A percentile compares a stretch with the other conserved stretches of the same genome.
phyloP scores from a whole-genome alignment of 92 coral and sea anemone genomes.

The Actinostola sp. region DNA sequence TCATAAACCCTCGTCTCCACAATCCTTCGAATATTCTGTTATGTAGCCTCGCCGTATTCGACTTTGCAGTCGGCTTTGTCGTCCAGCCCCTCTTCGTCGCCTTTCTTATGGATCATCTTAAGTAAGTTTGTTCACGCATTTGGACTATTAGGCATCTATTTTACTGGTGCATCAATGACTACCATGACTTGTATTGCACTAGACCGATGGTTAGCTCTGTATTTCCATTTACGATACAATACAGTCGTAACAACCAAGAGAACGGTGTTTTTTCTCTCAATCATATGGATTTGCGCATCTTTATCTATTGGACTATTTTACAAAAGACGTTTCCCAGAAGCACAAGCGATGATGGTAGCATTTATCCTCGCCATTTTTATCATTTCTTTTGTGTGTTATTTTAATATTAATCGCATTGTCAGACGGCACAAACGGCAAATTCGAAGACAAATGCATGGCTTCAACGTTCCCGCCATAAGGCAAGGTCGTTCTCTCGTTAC shows the following conservation, averaged over 20 bases:
- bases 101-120: background rate
- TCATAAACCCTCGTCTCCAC: conserved; percentile 8
- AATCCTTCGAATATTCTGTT: conserved; percentile 22
- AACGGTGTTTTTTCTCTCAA: background rate
- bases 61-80: conserved; percentile 20
- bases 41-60: conserved; percentile 17
- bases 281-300: conserved; percentile 6
- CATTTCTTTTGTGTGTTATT: background rate
- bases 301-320: background rate
- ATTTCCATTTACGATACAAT: conserved; percentile 14
- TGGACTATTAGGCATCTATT: background rate
- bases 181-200: conserved; percentile 12
- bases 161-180: conserved; percentile 2
- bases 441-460: conserved; percentile 3
- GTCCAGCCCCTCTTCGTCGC: conserved; percentile 15
- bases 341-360: background rate
- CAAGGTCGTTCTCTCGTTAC: conserved; percentile 17
- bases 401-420: background rate
- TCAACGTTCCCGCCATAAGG: conserved; percentile 9
- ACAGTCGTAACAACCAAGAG: conserved; percentile 4
- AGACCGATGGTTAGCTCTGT: conserved; percentile 28
- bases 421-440: conserved; percentile 27
- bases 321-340: background rate
- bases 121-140: background rate
- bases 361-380: background rate